Base-by-base conservation (phyloP, 2,113 vertebrate genomes). In the Syngnathus scovelli region DNA sequence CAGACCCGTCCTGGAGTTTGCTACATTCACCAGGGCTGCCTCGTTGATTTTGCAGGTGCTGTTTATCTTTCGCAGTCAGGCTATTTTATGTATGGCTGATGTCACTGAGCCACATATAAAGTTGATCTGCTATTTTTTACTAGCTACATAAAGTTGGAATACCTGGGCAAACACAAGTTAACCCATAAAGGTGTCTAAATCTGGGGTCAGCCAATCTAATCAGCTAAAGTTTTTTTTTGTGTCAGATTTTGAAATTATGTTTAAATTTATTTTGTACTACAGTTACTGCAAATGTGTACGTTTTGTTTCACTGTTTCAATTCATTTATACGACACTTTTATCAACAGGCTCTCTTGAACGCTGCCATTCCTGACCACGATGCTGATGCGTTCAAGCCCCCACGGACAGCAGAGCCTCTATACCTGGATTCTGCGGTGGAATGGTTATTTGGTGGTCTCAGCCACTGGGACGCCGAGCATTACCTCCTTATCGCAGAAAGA, bases 331-430 rank as follows among this genome's bases (percentile, higher is more conserved):
- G 16, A 58, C 55, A 15, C 55, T 7, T 56, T 59, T 65, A 51
- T 0, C 85, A 33, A 33, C 27, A 99, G 97, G 94, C 93, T 37
- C 63, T 92, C 19, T 92, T 97, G 54, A 96, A 99, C 69, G 83
- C 88, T 54, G 82, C 93, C 76, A 92, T 99, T 85, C 97, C 96
- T 6, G 96, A 99, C 49, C 95, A 99, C 16, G 67, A 68, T 0
- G 94, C 97, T 0, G 96, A 98, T n/a, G 96, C 95, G 16, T 99
- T 99, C 87, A 92, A 78, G 7, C 95, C 96, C 1, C 96, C 96
- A 0, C 91, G 89, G 52, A 81, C 87, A 52, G 77, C 83, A 0
- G 69, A 88, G 7, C 71, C 78, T 0, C 77, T 92, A 61, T 54
- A 36, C 18, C 67, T 91, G 66, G 95, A 98, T 71, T 63, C 68